Evolutionary conservation across 2,888 invertebrate genomes (phyloP), one percentile per base, ranked within the genome.

Genomic region (Mythimna pallens): DNA sequence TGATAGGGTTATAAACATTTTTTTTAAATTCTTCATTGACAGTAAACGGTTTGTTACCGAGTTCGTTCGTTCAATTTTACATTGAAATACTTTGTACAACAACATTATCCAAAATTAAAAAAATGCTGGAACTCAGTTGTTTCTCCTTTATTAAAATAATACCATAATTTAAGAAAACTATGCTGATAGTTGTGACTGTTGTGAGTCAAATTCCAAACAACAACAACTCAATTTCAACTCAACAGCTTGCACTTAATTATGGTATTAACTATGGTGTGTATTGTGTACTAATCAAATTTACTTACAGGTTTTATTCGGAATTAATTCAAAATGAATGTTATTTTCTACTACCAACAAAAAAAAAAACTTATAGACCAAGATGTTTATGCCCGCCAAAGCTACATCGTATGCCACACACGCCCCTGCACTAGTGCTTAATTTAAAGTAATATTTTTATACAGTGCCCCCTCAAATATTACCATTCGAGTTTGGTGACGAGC

Each of bases 401-500:
- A 95, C 95, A 92, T 91, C 90, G 92, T 92, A 92, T 92, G 93
- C 93, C 93, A 94, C 93, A 93, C 92, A 93, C 90, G 90, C 88
- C 92, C 92, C 88, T 87, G 88, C 88, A 90, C 89, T 89, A 85
- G 85, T 82, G 78, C 79, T 82, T 84, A 84, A 82, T 85, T 84
- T 83, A 85, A 87, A 82, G 61, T 80, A 73, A 82, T 82, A 84
- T 88, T 88, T 87, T 80, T 81, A 82, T 78, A 81, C 91, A 94
- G 94, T 94, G 86, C 93, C 91, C 74, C 94, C 94, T 67, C 92
- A 97, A 95, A 97, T 98, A 88, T 96, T 97, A 87, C 97, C 97
- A 63, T 97, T 98, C 92, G 96, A 97, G 85, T 97, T 98, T 89
- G 97, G 97, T 78, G 97, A 97, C 67, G 97, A 97, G 85, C 97